A percentile compares a stretch with the other conserved stretches of the same genome.
phyloP scores from a whole-genome alignment of 1,140 invertebrate genomes.

The Trachelipus rathkii region DNA sequence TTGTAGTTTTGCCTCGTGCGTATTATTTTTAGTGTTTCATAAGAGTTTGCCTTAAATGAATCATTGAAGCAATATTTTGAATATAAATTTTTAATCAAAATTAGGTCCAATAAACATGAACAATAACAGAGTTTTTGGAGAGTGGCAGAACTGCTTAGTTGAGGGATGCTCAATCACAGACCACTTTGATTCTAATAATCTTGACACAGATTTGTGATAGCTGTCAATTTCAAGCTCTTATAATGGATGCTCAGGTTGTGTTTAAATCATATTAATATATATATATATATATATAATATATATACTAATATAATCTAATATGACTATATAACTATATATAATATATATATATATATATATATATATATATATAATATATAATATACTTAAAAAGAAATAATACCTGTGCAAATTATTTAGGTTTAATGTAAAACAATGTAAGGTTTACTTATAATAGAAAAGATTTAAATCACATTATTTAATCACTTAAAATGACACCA shows the following conservation, averaged over 20 bases:
- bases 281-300: no score
- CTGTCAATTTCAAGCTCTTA: not conserved
- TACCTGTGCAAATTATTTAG: no score
- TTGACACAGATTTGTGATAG: not conserved
- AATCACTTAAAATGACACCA: no score
- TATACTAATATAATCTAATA: no score
- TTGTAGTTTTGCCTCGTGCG: no score
- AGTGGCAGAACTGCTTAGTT: not conserved
- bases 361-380: no score
- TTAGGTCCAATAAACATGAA: not conserved
- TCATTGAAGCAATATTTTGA: not conserved
- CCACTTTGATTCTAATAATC: not conserved
- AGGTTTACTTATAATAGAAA: no score
- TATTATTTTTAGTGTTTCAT: not conserved
- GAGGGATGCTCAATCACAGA: not conserved
- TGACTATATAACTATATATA: no score
- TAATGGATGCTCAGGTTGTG: not conserved
- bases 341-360: no score
- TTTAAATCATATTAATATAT: not conserved
- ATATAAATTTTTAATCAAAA: not conserved
- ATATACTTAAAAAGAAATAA: no score
- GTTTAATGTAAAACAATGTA: no score
- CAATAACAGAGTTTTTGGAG: slow-evolving; percentile 1
- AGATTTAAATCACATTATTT: no score
- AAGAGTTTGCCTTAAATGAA: not conserved